Evolutionary conservation across 2,113 vertebrate species (phyloP), one percentile per base, ranked within the genome.

Genomic region (Vimba vimba): DNA sequence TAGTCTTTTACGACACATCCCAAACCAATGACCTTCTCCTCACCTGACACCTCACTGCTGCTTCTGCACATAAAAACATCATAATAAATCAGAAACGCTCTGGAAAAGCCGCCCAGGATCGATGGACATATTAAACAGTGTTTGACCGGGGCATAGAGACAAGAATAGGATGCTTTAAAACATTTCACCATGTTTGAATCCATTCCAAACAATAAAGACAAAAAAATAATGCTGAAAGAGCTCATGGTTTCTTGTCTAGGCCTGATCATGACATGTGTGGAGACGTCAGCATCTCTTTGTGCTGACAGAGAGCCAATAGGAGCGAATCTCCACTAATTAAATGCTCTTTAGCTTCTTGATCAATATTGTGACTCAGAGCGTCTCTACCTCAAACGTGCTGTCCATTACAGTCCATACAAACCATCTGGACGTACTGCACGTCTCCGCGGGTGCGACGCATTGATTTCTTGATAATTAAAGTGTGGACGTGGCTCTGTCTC

Each of bases 331-430:
- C 0, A 8, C 79, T 76, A 62, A 89, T 88, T 86, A 91, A 90
- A 90, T 86, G 85, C 89, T 89, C 73, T 89, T 88, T 77, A 89
- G 60, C 30, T 47, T 39, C 23, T 77, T 21, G 78, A 90, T 91
- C 86, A 45, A 89, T 89, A 88, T 0, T 11, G 83, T 45, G 82
- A 90, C 33, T 59, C 74, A 85, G 84, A 83, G 85, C 59, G 4
- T 71, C 66, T 9, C 66, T 47, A 27, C 73, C 73, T 47, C n/a
- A 47, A 50, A 75, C n/a, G 13, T 7, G 30, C 43, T 11, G 52
- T 68, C 23, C 25, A 52, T 85, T 33, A 66, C 19, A 36, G 60
- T 27, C 19, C 17, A 17, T 23, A 33, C 71, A 47, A 2, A 79
- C 57, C 71, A 74, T 2, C 1, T 79, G 57, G 57, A 79, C 23